phyloP scores from a whole-genome alignment of 2,113 vertebrate species.

The Periophthalmus modestus region DNA sequence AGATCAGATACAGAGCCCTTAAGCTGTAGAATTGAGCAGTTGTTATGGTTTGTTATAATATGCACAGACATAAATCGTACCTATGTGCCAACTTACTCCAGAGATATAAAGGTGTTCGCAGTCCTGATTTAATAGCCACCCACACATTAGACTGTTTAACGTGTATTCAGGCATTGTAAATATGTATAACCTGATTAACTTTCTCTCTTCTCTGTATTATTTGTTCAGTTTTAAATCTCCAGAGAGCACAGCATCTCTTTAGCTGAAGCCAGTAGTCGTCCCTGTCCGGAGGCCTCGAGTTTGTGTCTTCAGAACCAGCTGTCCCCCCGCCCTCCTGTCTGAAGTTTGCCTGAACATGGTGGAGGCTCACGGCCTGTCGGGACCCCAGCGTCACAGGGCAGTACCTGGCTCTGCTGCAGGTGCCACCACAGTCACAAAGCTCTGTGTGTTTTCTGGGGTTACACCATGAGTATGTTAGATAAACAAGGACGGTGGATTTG shows the following conservation, averaged over 20 bases:
- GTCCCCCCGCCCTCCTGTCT: constrained; percentile 64
- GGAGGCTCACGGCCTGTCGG: constrained; percentile 77
- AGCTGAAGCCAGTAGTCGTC: constrained; percentile 80
- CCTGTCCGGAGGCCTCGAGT: constrained; percentile 76
- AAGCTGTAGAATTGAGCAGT: too few relatives aligned
- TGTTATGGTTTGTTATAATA: too few relatives aligned
- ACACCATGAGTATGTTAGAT: background rate
- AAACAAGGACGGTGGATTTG: background rate
- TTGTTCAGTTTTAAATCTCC: constrained; percentile 56
- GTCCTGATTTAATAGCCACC: too few relatives aligned
- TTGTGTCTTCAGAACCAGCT: constrained; percentile 74
- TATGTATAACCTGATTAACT: constrained; percentile 4
- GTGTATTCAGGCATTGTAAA: background rate
- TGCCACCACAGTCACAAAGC: constrained; percentile 44
- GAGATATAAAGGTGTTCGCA: too few relatives aligned
- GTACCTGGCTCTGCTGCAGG: constrained; percentile 89
- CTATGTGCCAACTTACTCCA: too few relatives aligned
- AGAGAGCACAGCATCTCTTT: constrained; percentile 74
- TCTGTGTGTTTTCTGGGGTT: background rate
- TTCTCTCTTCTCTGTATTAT: constrained; percentile 15
- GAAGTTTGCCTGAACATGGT: constrained; percentile 80
- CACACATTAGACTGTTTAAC: too few relatives aligned
- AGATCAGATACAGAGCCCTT: too few relatives aligned
- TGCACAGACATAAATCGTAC: too few relatives aligned
- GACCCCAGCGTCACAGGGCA: constrained; percentile 78